Conservation (phyloP, 2,888 invertebrate species). For the Seira ritae region DNA sequence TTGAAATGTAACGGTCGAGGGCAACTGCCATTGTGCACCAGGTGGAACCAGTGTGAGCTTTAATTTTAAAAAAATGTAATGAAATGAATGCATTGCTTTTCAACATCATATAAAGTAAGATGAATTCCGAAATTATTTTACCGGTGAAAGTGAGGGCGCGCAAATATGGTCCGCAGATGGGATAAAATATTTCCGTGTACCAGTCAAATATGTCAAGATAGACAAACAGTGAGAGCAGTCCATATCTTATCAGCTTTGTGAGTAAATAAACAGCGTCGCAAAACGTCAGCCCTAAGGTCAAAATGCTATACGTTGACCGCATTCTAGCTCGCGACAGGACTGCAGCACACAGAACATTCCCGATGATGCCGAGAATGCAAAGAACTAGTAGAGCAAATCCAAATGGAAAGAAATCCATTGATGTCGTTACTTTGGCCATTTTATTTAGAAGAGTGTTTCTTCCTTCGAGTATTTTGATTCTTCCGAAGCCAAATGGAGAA, state of each 20-base stretch:
- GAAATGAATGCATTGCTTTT: background rate
- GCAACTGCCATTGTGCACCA: constrained; percentile 67
- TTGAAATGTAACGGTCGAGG: constrained; percentile 63
- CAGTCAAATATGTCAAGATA: constrained; percentile 48
- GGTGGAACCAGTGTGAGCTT: constrained; percentile 65
- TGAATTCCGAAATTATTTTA: constrained; percentile 18
- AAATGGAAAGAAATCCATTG: constrained; percentile 63
- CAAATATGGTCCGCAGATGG: constrained; percentile 61
- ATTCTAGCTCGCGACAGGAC: constrained; percentile 60
- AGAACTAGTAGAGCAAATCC: constrained; percentile 52
- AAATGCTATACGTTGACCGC: constrained; percentile 65
- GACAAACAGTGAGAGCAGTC: constrained; percentile 60
- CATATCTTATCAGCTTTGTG: constrained; percentile 63
- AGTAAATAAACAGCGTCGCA: constrained; percentile 64
- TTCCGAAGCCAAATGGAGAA: too few relatives aligned
- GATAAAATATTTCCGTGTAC: constrained; percentile 67
- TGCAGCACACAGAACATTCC: constrained; percentile 58
- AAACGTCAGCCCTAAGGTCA: constrained; percentile 63
- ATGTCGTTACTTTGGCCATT: constrained; percentile 56
- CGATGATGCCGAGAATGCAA: constrained; percentile 61
- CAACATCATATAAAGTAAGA: background rate
- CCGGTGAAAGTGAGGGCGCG: constrained; percentile 67
- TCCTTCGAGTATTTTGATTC: too few relatives aligned
- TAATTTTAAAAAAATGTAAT: background rate
- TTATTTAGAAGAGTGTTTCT: too few relatives aligned